These are phyloP conservation scores for Eulithis testata DNA, from an alignment of 2,888 invertebrate species.

Conservation along the genomic window DNA sequence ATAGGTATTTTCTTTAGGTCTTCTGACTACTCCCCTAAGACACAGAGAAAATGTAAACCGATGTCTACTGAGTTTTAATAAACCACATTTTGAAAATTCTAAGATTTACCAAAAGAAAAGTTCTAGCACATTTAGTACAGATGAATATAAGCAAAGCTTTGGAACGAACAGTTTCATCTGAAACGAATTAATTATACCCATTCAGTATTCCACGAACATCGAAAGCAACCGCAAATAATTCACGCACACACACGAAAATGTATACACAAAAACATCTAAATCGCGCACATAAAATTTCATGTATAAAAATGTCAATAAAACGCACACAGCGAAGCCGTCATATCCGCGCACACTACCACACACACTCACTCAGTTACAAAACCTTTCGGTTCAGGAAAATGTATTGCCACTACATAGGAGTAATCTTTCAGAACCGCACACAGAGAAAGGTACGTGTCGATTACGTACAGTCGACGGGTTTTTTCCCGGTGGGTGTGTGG, in stretches of 20 bases:
- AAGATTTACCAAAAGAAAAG: conserved; percentile 16
- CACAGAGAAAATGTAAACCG: too few relatives aligned
- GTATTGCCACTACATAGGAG: conserved; percentile 70
- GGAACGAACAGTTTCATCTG: conserved; percentile 59
- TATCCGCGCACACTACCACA: conserved; percentile 46
- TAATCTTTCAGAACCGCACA: conserved; percentile 72
- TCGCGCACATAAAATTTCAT: conserved; percentile 78
- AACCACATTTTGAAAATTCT: not conserved
- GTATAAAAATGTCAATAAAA: conserved; percentile 83
- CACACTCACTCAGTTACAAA: conserved; percentile 48
- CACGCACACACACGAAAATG: conserved; percentile 56
- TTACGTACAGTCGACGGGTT: conserved; percentile 61
- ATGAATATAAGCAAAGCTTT: conserved; percentile 37
- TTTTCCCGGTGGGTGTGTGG: conserved; percentile 67
- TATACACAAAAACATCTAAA: conserved; percentile 69
- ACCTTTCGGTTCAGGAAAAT: conserved; percentile 64
- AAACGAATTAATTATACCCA: conserved; percentile 78
- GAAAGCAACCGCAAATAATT: conserved; percentile 72
- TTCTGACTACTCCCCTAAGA: too few relatives aligned
- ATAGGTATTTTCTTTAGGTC: too few relatives aligned
- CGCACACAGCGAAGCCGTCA: conserved; percentile 54
- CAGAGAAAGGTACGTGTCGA: conserved; percentile 53
- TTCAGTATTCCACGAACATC: conserved; percentile 75
- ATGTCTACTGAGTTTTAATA: too few relatives aligned
- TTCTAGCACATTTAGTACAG: conserved; percentile 14